Evolutionary conservation across 2,888 invertebrate species (phyloP).

Genomic region (Sminthurinus aureus): DNA sequence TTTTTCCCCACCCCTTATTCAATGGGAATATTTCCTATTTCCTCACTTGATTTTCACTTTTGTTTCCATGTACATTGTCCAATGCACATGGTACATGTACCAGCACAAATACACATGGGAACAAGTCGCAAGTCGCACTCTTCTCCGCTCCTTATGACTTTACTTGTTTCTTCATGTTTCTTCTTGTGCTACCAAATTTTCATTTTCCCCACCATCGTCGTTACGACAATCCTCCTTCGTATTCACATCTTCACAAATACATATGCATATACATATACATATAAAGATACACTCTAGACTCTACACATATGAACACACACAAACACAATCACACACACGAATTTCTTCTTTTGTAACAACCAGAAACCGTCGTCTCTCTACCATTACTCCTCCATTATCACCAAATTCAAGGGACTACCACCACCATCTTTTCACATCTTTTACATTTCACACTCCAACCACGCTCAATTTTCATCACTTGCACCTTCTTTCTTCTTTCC

Average conservation of each 20-base stretch:
- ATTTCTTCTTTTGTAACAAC: no score
- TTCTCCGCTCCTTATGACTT: background rate
- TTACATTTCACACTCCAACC: background rate
- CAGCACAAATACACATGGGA: background rate
- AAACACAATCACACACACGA: no score
- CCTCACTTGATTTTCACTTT: conserved; percentile 5
- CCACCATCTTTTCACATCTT: background rate
- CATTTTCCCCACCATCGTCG: no score
- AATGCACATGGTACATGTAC: background rate
- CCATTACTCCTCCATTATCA: conserved; percentile 17
- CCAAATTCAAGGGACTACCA: conserved; percentile 1
- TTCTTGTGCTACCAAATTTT: no score
- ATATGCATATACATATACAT: no score
- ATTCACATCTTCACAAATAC: no score
- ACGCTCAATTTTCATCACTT: background rate
- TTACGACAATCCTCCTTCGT: no score
- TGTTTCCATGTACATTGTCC: background rate
- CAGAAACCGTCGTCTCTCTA: background rate
- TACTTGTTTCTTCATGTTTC: background rate
- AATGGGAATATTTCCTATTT: background rate
- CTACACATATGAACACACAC: no score
- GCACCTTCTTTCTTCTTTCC: background rate
- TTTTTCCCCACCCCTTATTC: background rate
- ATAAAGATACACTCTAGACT: no score
- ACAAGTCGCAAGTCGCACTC: background rate